phyloP scores from a whole-genome alignment of 1,140 invertebrate genomes.

The Bombus confusus region DNA sequence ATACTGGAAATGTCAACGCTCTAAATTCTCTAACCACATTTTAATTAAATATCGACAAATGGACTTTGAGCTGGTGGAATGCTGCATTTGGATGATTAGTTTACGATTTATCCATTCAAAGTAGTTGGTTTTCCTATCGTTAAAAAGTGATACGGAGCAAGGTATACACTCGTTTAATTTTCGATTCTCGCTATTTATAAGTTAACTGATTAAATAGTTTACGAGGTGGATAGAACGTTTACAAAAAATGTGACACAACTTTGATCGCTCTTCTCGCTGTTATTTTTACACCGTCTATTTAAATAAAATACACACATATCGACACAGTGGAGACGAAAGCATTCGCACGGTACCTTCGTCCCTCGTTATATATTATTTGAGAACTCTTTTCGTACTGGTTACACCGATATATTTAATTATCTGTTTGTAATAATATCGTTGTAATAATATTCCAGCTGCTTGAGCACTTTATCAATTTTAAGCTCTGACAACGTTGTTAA shows the following conservation, averaged over 20 bases:
- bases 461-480: no score
- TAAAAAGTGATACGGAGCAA: background rate
- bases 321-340: background rate
- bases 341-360: background rate
- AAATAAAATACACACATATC: background rate
- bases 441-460: no score
- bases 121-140: background rate
- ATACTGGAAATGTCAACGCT: background rate
- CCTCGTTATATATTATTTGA: no score
- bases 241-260: no score
- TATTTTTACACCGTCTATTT: background rate
- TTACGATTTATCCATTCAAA: background rate
- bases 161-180: background rate
- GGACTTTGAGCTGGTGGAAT: background rate
- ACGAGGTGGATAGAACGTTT: no score
- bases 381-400: no score
- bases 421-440: no score
- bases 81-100: background rate
- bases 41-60: slow-evolving; percentile 8
- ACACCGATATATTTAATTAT: no score
- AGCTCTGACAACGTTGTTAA: no score
- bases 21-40: background rate
- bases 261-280: background rate
- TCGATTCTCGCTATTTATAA: background rate
- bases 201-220: no score